These are phyloP conservation scores for Chaetorhynchus papuensis DNA, from an alignment of 2,113 vertebrate genomes.

Conservation along the genomic window DNA sequence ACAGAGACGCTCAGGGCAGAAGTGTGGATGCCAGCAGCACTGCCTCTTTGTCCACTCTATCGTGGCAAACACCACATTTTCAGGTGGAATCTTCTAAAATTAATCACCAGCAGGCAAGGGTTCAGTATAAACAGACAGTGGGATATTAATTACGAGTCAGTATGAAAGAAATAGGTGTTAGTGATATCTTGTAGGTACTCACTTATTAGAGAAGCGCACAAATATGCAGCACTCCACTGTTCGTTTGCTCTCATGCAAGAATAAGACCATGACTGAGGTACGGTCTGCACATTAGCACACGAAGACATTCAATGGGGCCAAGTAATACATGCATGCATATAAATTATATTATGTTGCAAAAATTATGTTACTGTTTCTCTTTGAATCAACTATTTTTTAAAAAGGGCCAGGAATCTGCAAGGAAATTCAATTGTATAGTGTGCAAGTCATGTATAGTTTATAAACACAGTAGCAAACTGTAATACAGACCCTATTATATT, in stretches of 20 bases:
- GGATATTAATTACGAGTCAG: neutral
- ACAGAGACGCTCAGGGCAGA: neutral
- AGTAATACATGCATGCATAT: neutral
- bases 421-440: neutral
- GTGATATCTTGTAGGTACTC: neutral
- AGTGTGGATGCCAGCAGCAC: neutral
- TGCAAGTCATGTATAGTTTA: neutral
- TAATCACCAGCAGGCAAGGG: neutral
- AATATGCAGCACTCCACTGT: neutral
- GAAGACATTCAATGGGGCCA: neutral
- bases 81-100: neutral
- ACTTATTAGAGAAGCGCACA: neutral
- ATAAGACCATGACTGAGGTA: neutral
- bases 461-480: neutral
- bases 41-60: neutral
- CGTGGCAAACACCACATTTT: neutral
- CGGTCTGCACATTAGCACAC: neutral
- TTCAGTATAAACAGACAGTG: neutral
- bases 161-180: neutral
- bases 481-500: neutral
- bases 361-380: neutral
- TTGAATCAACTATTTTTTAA: neutral
- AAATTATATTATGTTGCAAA: neutral
- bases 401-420: neutral
- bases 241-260: fast-evolving